Evolutionary conservation across 2,113 vertebrate species (phyloP).

Genomic region (Scatophagus argus): DNA sequence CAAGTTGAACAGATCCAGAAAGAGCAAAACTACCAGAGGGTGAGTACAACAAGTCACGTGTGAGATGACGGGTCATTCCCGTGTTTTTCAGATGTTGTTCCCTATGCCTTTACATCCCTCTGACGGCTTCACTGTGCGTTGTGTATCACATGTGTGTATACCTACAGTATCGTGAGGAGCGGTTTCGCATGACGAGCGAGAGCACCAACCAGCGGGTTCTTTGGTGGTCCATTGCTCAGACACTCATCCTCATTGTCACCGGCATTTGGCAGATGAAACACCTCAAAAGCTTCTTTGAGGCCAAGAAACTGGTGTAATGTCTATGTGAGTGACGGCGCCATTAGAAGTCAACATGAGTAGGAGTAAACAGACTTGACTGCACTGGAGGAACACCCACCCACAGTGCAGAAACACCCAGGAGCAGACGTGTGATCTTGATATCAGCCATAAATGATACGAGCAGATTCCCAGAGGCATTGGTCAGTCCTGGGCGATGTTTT

Average conservation of each 20-base stretch:
- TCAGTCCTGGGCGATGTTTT: background rate
- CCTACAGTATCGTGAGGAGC: slow-evolving; percentile 92
- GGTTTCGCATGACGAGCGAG: slow-evolving; percentile 95
- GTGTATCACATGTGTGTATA: no score
- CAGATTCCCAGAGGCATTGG: background rate
- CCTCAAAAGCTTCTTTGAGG: slow-evolving; percentile 97
- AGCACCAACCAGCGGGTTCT: slow-evolving; percentile 97
- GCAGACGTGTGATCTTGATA: slow-evolving; percentile 8
- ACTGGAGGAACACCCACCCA: background rate
- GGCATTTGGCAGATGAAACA: slow-evolving; percentile 98
- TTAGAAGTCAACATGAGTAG: background rate
- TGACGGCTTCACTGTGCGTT: background rate
- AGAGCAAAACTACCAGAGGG: slow-evolving; percentile 97
- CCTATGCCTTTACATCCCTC: background rate
- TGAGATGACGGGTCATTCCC: background rate
- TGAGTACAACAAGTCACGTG: slow-evolving; percentile 73
- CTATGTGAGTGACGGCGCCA: background rate
- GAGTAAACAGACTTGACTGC: slow-evolving; percentile 18
- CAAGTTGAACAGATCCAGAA: slow-evolving; percentile 98
- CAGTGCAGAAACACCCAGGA: slow-evolving; percentile 6
- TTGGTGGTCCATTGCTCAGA: slow-evolving; percentile 98
- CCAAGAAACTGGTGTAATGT: slow-evolving; percentile 92
- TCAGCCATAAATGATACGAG: slow-evolving; percentile 25
- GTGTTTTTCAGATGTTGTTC: background rate
- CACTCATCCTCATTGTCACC: slow-evolving; percentile 93